Conservation (phyloP, 2,888 invertebrate genomes). For the Stegana nigrithorax region DNA sequence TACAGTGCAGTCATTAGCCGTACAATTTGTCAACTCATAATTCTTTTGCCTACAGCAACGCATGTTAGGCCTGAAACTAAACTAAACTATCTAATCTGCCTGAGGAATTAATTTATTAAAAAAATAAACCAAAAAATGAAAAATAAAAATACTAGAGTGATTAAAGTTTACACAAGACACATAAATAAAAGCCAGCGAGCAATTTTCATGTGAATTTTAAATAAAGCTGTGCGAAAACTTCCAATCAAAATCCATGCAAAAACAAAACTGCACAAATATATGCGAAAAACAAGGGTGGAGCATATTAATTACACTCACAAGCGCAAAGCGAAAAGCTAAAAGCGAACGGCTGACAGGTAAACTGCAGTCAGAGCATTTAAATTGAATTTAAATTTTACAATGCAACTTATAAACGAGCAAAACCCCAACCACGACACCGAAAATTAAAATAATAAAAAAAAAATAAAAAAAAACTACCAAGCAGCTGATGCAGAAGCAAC, state of each 20-base stretch:
- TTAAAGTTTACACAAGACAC: background rate
- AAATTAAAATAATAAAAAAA: slow-evolving; percentile 23
- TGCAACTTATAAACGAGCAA: slow-evolving; percentile 11
- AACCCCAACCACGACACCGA: background rate
- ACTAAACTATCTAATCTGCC: background rate
- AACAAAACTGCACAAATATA: background rate
- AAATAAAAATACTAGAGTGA: background rate
- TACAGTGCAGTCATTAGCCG: background rate
- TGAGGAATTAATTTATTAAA: slow-evolving; percentile 1
- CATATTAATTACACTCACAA: slow-evolving; percentile 35
- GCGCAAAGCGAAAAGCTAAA: slow-evolving; percentile 30
- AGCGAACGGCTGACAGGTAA: slow-evolving; percentile 18
- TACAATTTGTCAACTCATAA: slow-evolving; percentile 2
- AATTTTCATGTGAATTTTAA: slow-evolving; percentile 6
- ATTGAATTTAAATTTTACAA: slow-evolving; percentile 3
- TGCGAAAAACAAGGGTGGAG: slow-evolving; percentile 22
- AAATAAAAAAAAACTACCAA: slow-evolving; percentile 17
- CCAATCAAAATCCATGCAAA: background rate
- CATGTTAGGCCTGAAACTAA: slow-evolving; percentile 2
- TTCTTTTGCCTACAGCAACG: background rate
- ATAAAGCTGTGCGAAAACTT: background rate
- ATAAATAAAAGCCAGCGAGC: background rate
- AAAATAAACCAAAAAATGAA: background rate
- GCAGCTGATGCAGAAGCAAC: too few species aligned
- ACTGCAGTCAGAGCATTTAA: background rate